Percentiles rank a stretch among this genome's conserved stretches.
These are phyloP conservation scores for Abscondita cerata DNA, from an alignment of 2,888 invertebrate species.

Conservation along the genomic window DNA sequence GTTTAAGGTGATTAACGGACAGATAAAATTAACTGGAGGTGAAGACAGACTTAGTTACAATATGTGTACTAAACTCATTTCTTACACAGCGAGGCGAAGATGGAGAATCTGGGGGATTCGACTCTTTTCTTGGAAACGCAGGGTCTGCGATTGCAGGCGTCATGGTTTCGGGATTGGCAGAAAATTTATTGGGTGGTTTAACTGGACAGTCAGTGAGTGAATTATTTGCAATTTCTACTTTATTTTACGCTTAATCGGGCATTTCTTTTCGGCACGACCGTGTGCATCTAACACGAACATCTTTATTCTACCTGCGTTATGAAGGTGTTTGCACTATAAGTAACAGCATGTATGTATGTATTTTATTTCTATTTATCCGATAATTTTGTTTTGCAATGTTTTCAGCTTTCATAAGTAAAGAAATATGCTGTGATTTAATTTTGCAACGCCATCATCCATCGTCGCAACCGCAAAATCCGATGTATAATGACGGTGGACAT, in stretches of 20 bases:
- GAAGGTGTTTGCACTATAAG: conserved; percentile 3
- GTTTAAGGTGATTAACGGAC: no score
- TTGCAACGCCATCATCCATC: no score
- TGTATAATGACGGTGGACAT: no score
- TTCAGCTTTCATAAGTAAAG: no score
- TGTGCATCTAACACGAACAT: background rate
- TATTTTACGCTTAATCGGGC: background rate
- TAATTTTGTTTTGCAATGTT: no score
- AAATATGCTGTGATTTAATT: no score
- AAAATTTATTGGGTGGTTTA: conserved; percentile 50
- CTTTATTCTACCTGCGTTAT: no score
- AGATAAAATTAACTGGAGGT: no score
- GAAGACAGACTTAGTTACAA: no score
- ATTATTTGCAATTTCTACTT: conserved; percentile 5
- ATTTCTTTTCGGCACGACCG: background rate
- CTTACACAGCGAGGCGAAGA: conserved; percentile 14
- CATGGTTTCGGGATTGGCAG: conserved; percentile 55
- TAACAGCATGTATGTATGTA: conserved; percentile 12
- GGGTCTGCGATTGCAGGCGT: conserved; percentile 57
- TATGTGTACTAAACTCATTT: no score
- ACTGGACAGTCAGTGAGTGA: conserved; percentile 30
- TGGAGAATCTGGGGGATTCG: conserved; percentile 49
- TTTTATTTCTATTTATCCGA: background rate
- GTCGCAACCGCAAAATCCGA: no score
- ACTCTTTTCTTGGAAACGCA: conserved; percentile 55